Percentiles rank a stretch among this genome's conserved stretches.
These are phyloP conservation scores for Muscidifurax raptorellus DNA, from an alignment of 1,140 invertebrate species.

Conservation along the genomic window DNA sequence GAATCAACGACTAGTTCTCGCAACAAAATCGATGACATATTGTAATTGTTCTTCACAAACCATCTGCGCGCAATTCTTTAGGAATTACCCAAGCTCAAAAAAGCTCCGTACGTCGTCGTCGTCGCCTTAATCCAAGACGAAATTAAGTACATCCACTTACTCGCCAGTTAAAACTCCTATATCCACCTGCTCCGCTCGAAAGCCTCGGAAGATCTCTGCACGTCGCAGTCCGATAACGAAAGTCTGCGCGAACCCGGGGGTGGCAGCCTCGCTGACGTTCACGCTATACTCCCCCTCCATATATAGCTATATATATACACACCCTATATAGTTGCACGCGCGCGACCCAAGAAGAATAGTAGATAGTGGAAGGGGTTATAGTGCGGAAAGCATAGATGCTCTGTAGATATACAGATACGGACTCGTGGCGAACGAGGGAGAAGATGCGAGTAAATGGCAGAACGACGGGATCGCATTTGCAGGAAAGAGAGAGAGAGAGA, in stretches of 20 bases:
- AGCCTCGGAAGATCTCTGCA: not conserved
- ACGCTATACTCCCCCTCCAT: not conserved
- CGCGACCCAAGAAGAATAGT: not conserved
- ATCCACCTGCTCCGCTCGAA: not conserved
- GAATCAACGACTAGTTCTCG: no score
- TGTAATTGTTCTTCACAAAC: no score
- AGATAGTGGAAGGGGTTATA: not conserved
- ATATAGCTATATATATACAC: not conserved
- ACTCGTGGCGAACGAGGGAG: not conserved
- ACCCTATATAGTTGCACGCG: no score
- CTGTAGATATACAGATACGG: not conserved
- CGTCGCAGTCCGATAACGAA: not conserved
- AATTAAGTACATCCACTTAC: not conserved
- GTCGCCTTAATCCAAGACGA: not conserved
- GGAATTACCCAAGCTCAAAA: not conserved
- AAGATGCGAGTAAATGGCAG: not conserved
- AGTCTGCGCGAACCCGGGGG: not conserved
- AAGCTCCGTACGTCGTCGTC: not conserved
- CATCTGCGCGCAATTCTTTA: no score
- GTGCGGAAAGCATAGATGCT: not conserved
- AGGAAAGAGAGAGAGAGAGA: not conserved
- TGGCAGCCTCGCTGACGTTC: not conserved
- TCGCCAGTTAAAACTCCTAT: not conserved
- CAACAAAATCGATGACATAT: no score
- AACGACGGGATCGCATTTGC: not conserved